Percentiles rank a stretch among this genome's conserved stretches.
phyloP scores from a whole-genome alignment of 2,888 invertebrate genomes.

The Sphaerophoria rueppellii region DNA sequence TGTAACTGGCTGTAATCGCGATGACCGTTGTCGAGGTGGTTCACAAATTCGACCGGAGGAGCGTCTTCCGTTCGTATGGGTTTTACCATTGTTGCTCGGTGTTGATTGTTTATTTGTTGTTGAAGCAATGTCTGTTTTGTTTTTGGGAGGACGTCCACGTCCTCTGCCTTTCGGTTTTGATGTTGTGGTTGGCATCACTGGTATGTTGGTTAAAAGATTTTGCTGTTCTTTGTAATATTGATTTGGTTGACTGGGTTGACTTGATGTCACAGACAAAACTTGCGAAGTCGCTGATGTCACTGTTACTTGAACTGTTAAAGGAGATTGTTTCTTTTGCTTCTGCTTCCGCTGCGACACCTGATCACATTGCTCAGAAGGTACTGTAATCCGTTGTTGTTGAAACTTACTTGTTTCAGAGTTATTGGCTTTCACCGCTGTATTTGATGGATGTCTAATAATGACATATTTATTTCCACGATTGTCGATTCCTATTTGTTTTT shows the following conservation, averaged over 20 bases:
- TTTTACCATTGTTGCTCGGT: conserved; percentile 19
- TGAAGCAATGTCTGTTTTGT: conserved; percentile 4
- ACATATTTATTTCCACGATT: conserved; percentile 80
- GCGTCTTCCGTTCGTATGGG: conserved; percentile 47
- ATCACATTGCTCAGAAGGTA: background rate
- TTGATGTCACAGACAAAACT: conserved; percentile 1
- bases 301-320: conserved; percentile 10
- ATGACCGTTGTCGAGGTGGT: conserved; percentile 37
- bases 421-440: conserved; percentile 44
- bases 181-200: conserved; percentile 2
- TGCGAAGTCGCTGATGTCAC: background rate
- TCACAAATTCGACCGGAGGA: conserved; percentile 56
- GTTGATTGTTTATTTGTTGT: conserved; percentile 9
- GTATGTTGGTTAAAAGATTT: background rate
- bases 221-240: conserved; percentile 32
- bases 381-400: conserved; percentile 18
- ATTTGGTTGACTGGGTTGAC: conserved; percentile 7
- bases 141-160: conserved; percentile 46
- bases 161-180: conserved; percentile 38
- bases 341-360: conserved; percentile 40
- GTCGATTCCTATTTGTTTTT: conserved; percentile 76
- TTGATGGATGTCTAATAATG: conserved; percentile 75
- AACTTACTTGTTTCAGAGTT: conserved; percentile 55
- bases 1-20: conserved; percentile 31
- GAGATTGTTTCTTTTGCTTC: conserved; percentile 35